These are phyloP conservation scores for Tachystola acroxantha DNA, from an alignment of 2,888 invertebrate species.

Conservation along the genomic window DNA sequence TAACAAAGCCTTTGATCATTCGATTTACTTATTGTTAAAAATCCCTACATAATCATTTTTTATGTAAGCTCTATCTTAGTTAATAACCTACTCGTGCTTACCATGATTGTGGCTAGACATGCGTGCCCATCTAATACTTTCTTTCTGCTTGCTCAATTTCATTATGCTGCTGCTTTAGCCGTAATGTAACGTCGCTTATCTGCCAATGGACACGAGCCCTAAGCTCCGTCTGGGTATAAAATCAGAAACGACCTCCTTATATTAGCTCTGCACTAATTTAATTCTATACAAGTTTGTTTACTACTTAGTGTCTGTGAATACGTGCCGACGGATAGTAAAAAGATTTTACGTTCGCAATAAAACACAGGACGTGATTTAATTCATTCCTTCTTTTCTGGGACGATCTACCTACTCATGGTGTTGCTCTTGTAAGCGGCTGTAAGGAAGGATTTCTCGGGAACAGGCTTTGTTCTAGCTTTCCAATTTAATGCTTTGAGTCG, in stretches of 20 bases:
- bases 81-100: no score
- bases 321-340: constrained; percentile 12
- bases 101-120: not conserved
- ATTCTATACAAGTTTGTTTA: constrained; percentile 11
- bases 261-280: constrained; percentile 8
- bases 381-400: constrained; percentile 14
- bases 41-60: no score
- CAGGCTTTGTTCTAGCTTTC: constrained; percentile 23
- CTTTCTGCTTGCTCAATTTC: not conserved
- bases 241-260: constrained; percentile 6
- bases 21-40: no score
- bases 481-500: constrained; percentile 32
- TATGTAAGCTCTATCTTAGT: no score
- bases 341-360: constrained; percentile 18
- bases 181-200: constrained; percentile 4
- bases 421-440: constrained; percentile 16
- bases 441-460: constrained; percentile 20
- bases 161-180: not conserved
- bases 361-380: constrained; percentile 16
- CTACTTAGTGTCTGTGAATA: constrained; percentile 9
- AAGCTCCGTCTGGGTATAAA: constrained; percentile 6
- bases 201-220: constrained; percentile 3
- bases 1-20: no score
- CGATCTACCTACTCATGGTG: constrained; percentile 13
- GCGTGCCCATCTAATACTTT: no score